Conservation (phyloP, 2,888 invertebrate species). For the Nymphalis polychloros region DNA sequence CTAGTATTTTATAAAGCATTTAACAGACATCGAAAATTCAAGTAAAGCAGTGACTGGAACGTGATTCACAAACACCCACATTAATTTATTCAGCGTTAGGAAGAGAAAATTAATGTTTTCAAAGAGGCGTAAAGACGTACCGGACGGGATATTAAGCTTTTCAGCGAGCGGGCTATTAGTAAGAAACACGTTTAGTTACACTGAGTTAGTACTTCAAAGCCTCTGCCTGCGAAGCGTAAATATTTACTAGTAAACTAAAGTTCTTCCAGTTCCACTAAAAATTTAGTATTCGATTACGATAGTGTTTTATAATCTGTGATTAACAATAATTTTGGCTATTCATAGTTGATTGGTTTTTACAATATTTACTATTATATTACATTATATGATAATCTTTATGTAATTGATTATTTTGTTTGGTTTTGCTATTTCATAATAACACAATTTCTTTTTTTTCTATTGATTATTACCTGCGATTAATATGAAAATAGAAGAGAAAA, state of each 20-base stretch:
- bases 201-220: conserved; percentile 26
- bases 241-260: neutral
- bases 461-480: no score
- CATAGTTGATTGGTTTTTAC: no score
- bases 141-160: conserved; percentile 67
- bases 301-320: no score
- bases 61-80: conserved; percentile 40
- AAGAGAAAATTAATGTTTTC: conserved; percentile 66
- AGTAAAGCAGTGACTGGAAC: conserved; percentile 10
- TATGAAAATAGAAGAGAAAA: no score
- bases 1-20: neutral
- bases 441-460: no score
- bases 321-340: no score
- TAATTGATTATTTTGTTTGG: no score
- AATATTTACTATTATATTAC: no score
- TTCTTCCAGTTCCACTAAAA: neutral
- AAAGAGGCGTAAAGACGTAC: conserved; percentile 57
- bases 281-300: neutral
- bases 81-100: conserved; percentile 60
- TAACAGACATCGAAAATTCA: conserved; percentile 5
- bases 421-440: no score
- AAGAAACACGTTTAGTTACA: conserved; percentile 42
- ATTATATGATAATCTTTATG: no score
- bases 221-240: conserved; percentile 5
- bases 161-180: conserved; percentile 59